Base-by-base conservation (phyloP, 2,113 vertebrate species). In the Lutjanus erythropterus region DNA sequence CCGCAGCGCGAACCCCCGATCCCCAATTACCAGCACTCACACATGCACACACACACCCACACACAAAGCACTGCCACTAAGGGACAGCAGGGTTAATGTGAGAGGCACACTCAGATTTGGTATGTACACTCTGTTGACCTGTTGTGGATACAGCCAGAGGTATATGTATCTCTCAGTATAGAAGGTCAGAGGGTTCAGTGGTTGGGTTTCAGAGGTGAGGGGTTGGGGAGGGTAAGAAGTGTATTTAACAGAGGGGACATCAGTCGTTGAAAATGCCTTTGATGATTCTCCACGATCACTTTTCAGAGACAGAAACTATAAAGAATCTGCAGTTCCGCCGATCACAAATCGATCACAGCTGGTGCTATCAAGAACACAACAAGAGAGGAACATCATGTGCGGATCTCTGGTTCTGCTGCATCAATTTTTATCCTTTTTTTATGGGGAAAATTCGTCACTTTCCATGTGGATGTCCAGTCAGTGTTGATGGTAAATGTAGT, bases 1-100 rank as follows among this genome's bases (percentile, higher is more conserved):
- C 78, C 86, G 58, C 88, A 92, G 88, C 49, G 46, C 83, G 72
- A 82, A 68, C 66, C 55, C 73, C 75, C 60, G 19, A 77, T 80
- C 78, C 83, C 68, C 80, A 87, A 89, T 90, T 85, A 90, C 86
- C 31, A 55, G 55, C 29, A 46, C 52, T 52, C 56, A 65, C 27
- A 39, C 18, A 53, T 0, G 23, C 25, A 80, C 68, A 37, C n/a
- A 44, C 39, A 42, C 55, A 21, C 35, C 31, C 9, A 47, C 47
- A 52, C 1, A 18, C 29, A 61, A 27, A 9, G 29, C 60, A 23
- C 39, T 44, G 19, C n/a, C n/a, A 75, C 74, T 27, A 39, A 49
- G 72, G 61, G 75, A 85, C 75, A 65, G 21, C 35, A 19, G 55
- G 84, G 86, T 90, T 85, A 84, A 74, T 74, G 77, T 82, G 56